Percentiles rank a stretch among this genome's conserved stretches.
phyloP scores from a whole-genome alignment of 2,888 invertebrate species.

The Chrysolina americana region DNA sequence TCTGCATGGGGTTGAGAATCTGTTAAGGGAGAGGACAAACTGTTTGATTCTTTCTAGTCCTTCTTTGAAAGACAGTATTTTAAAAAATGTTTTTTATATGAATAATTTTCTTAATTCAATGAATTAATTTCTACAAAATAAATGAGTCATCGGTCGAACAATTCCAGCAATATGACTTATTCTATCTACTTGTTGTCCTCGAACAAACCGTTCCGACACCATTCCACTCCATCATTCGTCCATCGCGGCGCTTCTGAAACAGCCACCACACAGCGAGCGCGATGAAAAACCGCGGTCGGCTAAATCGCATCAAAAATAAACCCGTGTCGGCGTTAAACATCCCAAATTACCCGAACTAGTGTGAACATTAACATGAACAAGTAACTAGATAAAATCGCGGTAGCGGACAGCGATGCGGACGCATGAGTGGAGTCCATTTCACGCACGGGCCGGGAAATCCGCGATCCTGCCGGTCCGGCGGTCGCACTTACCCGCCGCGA shows the following conservation, averaged over 20 bases:
- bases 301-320: conserved; percentile 54
- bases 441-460: conserved; percentile 56
- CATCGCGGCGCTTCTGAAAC: background rate
- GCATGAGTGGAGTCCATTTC: conserved; percentile 59
- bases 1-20: no score
- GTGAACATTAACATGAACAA: conserved; percentile 60
- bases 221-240: background rate
- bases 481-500: conserved; percentile 28
- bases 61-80: no score
- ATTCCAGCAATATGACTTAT: background rate
- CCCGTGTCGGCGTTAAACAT: conserved; percentile 52
- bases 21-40: no score
- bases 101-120: no score
- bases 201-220: background rate
- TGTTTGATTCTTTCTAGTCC: no score
- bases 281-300: conserved; percentile 41
- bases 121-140: no score
- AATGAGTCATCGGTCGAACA: no score
- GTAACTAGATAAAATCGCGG: conserved; percentile 61
- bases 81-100: no score
- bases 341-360: conserved; percentile 58
- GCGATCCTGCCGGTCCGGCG: conserved; percentile 45
- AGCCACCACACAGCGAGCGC: conserved; percentile 3
- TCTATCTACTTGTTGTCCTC: background rate
- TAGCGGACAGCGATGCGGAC: conserved; percentile 54